These are phyloP conservation scores for Dendrocopos noguchii DNA, from an alignment of 2,113 vertebrate genomes.

Conservation along the genomic window DNA sequence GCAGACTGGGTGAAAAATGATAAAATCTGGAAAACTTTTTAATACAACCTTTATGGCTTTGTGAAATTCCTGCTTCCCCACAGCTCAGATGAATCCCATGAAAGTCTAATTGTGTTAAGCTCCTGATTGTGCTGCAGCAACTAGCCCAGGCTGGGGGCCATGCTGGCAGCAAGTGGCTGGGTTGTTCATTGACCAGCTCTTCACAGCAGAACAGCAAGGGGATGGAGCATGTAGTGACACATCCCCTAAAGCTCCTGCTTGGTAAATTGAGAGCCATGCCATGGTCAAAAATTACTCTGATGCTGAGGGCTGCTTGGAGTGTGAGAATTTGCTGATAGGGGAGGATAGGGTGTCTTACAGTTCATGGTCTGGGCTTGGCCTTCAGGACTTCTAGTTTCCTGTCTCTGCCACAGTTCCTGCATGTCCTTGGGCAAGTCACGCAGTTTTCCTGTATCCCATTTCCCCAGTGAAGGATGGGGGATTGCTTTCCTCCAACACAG, in stretches of 20 bases:
- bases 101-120: neutral
- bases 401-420: neutral
- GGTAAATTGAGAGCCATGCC: accelerated
- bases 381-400: neutral
- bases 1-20: conserved; percentile 48
- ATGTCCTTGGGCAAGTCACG: neutral
- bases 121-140: neutral
- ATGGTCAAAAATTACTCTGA: neutral
- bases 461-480: neutral
- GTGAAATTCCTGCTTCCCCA: conserved; percentile 17
- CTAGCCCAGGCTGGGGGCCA: accelerated
- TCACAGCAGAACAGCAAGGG: neutral
- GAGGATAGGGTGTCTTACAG: neutral
- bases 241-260: neutral
- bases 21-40: conserved; percentile 55
- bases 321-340: neutral
- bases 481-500: neutral
- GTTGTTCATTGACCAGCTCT: accelerated
- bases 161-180: neutral
- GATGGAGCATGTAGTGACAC: accelerated
- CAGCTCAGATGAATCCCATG: neutral
- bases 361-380: neutral
- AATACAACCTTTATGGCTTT: conserved; percentile 7
- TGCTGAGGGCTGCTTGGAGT: neutral
- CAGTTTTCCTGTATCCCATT: neutral